Base-by-base conservation (phyloP, 2,113 vertebrate genomes). In the Gadus macrocephalus region DNA sequence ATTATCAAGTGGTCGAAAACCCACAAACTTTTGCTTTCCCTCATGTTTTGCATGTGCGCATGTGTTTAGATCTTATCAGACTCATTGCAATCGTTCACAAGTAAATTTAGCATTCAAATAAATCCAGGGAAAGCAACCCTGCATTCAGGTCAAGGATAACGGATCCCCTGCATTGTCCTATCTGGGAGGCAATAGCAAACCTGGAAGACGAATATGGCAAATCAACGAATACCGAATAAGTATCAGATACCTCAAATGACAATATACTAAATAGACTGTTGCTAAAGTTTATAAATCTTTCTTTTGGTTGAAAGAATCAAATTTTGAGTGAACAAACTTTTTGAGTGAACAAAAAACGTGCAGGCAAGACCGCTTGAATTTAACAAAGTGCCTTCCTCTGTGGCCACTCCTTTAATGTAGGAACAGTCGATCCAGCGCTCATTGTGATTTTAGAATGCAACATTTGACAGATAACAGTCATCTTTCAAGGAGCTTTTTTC, bases 381-480 rank as follows among this genome's bases (percentile, higher is more conserved):
- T 74, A 49, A 60, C 49, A 77, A 80, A 76, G 68, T 78, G 77
- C 75, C 71, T 20, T 38, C 12, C 64, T 59, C 69, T 42, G 19
- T 31, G 25, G 0, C n/a, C 16, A 38, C 53, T 0, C 49, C 66
- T 65, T 42, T 22, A 31, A 53, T 42, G 55, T 8, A 35, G 72
- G 53, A 80, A 69, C 62, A 49, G 25, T 35, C 31, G 4, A 1
- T 4, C 6, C 31, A 35, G 6, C 4, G 4, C 31, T 35, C 31
- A 35, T 3, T 35, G 22, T 61, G 59, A 20, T 61, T n/a, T 3
- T n/a, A 61, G 62, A 61, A 8, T 35, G 31, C 31, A 35, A 35
- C 31, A 7, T 35, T 4, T 35, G 31, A 35, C 31, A 35, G 11
- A 49, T 14, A 49, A 49, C 9, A 42, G 9, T 2, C 42, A 14